Base-by-base conservation (phyloP, 2,113 vertebrate species). In the Chamaetylas fuelleborni region DNA sequence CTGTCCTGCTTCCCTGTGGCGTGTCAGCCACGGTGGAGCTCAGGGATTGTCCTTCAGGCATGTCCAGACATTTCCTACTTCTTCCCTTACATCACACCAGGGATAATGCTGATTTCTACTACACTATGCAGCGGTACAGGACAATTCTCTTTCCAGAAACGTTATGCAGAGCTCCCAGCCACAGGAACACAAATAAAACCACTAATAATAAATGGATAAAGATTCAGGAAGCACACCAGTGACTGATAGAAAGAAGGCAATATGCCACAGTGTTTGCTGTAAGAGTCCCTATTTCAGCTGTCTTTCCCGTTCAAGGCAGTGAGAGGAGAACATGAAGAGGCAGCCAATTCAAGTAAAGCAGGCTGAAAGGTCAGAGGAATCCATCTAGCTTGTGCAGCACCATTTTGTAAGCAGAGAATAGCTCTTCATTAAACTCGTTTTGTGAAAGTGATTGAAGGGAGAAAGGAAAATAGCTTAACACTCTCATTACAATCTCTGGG, bases 291-390 rank as follows among this genome's bases (percentile, higher is more conserved):
- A n/a, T 77, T 92, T 88, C 86, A 94, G 50, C 86, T 90, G 79
- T 38, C 93, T 88, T 70, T 78, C 80, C 72, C 0, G 0, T 81
- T 88, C 5, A 23, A 86, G 71, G 57, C 86, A 89, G 56, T 0
- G 16, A 88, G 92, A 10, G 5, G 85, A 76, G 93, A 94, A 92
- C 78, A 79, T 6, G 88, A 80, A 92, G 92, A 93, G 93, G 93
- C 95, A 95, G 95, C 62, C 95, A 83, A 81, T 70, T 90, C 94
- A 88, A 90, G 62, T 61, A 76, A 80, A 90, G 88, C 92, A 54
- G 53, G 73, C 2, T 11, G 93, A 96, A 95, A 96, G 92, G 96
- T 97, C 95, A 96, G 82, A 80, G 79, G 66, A 94, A 92, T 80
- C 82, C 92, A 81, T 92, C 88, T 86, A 92, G 86, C 51, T 72